Conservation (phyloP, 2,113 vertebrate species). For the Syrrhaptes paradoxus region DNA sequence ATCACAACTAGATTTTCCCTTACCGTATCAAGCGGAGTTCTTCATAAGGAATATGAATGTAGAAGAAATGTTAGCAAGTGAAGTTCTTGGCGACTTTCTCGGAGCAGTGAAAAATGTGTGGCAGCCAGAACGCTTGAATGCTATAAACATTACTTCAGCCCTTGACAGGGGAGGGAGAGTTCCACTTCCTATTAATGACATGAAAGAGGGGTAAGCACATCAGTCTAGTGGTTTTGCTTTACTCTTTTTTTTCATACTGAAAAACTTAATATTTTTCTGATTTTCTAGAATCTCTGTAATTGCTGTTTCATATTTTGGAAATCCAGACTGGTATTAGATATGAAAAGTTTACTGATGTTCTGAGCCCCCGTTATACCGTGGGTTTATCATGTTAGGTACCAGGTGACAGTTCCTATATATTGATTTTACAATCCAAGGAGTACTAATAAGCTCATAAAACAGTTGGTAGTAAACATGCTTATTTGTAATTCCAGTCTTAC, state of each 20-base stretch:
- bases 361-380: fast-evolving
- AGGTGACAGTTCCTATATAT: neutral
- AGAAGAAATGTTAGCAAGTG: conserved; percentile 97
- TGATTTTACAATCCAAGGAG: neutral
- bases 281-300: neutral
- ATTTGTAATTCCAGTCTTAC: neutral
- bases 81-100: conserved; percentile 96
- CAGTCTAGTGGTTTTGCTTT: neutral
- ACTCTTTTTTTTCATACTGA: neutral
- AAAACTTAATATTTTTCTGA: neutral
- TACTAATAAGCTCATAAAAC: neutral
- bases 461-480: neutral
- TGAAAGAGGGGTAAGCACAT: conserved; percentile 93
- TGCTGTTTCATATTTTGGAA: neutral
- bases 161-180: conserved; percentile 94
- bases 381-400: neutral
- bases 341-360: neutral
- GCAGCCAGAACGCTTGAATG: conserved; percentile 95
- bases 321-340: neutral
- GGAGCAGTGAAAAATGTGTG: conserved; percentile 97
- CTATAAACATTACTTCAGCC: conserved; percentile 97
- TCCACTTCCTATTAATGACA: conserved; percentile 94
- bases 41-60: conserved; percentile 99
- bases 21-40: conserved; percentile 96
- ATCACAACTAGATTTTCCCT: conserved; percentile 85